Evolutionary conservation across 2,797 vertebrate species (phyloP), one percentile per base, ranked within the genome.

Genomic region (Odontamblyopus rebecca): DNA sequence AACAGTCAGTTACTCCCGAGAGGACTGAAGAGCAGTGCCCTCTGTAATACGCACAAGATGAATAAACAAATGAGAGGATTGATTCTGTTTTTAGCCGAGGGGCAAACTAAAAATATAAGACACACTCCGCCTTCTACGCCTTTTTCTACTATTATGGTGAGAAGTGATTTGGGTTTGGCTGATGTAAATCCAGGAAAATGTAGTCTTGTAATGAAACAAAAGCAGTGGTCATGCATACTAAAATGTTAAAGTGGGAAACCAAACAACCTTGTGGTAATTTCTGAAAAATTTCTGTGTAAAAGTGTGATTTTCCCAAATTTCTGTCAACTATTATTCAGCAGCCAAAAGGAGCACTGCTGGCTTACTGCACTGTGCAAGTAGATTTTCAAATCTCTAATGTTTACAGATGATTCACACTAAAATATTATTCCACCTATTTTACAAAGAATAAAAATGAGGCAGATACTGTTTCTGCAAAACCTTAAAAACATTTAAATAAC

Each of bases 41-140:
- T 18, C 70, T 67, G 82, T 84, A 75, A 76, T 79, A 61, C 70
- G 50, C 70, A 68, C 27, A 67, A 75, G 62, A 82, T 75, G 60
- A 82, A 80, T 82, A 79, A 75, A 44, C 69, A 85, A 80, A 82
- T 76, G 23, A 82, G 73, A 66, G 2, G 69, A 84, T 72, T 77
- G 68, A 86, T 86, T 73, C 51, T 8, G 78, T 72, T 81, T 69
- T 73, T 79, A 35, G 71, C 74, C 62, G 11, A 23, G 69, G 75
- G 70, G 35, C 32, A 74, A 67, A 79, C 54, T 35, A 48, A 15
- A 48, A 48, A 48, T 15, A 48, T 65, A 73, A 63, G 51, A 61
- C 27, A 72, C 51, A 69, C 51, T 41, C 51, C 29, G 66, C 35
- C n/a, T 32, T 66, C 61, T 54, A 23, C 23, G 23, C 23, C 23